A percentile compares a stretch with the other conserved stretches of the same genome.
Conservation (phyloP, 2,797 vertebrate species). For the Esox lucius region DNA sequence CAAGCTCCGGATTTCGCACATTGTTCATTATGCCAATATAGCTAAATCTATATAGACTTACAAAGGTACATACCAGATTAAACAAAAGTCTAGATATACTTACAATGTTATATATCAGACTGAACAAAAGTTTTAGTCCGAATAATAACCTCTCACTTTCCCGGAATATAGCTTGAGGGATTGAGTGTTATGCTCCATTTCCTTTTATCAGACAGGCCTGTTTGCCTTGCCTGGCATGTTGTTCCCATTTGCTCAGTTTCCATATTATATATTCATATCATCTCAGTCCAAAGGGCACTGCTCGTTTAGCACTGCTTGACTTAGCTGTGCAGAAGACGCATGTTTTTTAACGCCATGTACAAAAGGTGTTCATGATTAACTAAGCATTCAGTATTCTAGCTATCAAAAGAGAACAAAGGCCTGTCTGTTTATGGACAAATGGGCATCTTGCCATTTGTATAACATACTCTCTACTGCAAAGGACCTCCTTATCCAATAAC, state of each 20-base stretch:
- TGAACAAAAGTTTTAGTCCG: not conserved
- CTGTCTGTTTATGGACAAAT: conserved; percentile 3
- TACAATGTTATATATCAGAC: not conserved
- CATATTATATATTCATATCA: not conserved
- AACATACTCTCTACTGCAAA: conserved; percentile 6
- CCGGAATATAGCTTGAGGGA: not conserved
- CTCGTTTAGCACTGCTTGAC: not conserved
- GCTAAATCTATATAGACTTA: not conserved
- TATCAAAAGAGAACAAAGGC: conserved; percentile 21
- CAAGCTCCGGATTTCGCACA: not conserved
- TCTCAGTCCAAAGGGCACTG: not conserved
- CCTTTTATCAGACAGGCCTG: not conserved
- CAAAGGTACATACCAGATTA: not conserved
- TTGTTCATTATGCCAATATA: not conserved
- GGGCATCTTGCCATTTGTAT: not conserved
- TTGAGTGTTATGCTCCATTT: not conserved
- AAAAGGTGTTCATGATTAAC: conserved; percentile 73
- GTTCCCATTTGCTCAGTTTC: not conserved
- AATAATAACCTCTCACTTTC: not conserved
- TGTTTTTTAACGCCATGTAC: conserved; percentile 30
- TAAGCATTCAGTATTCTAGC: conserved; percentile 31
- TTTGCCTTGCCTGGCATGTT: not conserved
- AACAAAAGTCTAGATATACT: not conserved
- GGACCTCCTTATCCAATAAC: conserved; percentile 21
- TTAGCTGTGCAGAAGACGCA: not conserved